Percentiles rank a stretch among this genome's conserved stretches.
These are phyloP conservation scores for Mustelus asterias DNA, from an alignment of 2,113 vertebrate species.

Conservation along the genomic window DNA sequence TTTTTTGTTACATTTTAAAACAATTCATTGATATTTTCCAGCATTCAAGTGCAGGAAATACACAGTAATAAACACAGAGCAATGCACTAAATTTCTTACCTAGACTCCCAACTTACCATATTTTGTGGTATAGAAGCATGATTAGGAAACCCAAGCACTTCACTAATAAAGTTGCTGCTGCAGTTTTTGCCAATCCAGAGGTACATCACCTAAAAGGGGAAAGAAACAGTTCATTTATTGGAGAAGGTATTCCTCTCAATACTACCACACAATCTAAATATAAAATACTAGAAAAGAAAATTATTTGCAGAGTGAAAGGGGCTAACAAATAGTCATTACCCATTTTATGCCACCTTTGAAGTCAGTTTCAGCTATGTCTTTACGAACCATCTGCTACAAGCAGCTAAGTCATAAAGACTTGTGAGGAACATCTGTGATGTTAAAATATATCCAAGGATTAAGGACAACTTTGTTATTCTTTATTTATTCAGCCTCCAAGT, in stretches of 20 bases:
- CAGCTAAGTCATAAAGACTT: not conserved
- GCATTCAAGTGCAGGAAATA: not conserved
- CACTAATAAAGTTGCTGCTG: slow-evolving; percentile 75
- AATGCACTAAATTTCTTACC: not conserved
- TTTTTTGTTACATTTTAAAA: not conserved
- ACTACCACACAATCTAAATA: not conserved
- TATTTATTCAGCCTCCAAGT: not conserved
- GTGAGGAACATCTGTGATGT: not conserved
- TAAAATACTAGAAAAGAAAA: not conserved
- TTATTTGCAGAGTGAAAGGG: not conserved
- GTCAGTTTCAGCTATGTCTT: not conserved
- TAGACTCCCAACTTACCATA: slow-evolving; percentile 66
- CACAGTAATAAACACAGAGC: not conserved
- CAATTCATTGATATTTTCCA: not conserved
- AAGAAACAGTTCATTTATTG: not conserved
- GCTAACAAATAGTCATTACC: not conserved
- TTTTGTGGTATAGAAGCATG: slow-evolving; percentile 77
- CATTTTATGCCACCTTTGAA: not conserved
- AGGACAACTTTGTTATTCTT: not conserved
- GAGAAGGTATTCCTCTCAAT: not conserved
- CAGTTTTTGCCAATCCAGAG: slow-evolving; percentile 89
- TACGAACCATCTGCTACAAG: not conserved
- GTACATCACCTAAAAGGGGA: slow-evolving; percentile 70
- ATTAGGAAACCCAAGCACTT: slow-evolving; percentile 83
- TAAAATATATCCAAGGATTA: not conserved